Percentiles rank a stretch among this genome's conserved stretches.
Conservation (phyloP, 2,888 invertebrate species). For the Netelia virgata region DNA sequence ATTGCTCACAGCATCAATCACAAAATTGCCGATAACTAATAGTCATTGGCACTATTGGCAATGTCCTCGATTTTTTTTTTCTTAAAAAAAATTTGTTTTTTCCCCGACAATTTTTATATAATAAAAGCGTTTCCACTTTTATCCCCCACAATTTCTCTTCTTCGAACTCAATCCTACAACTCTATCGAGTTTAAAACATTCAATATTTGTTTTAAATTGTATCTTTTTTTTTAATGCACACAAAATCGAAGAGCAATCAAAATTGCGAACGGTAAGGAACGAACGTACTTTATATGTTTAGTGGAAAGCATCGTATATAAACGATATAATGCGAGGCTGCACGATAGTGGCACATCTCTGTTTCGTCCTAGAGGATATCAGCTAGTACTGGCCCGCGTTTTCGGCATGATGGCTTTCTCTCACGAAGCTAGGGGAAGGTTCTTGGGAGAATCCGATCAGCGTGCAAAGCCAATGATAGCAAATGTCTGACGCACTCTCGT, state of each 20-base stretch:
- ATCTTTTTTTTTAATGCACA: no score
- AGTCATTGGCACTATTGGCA: no score
- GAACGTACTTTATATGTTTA: not conserved
- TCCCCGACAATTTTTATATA: no score
- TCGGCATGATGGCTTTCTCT: slow-evolving; percentile 62
- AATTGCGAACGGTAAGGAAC: no score
- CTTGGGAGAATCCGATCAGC: slow-evolving; percentile 55
- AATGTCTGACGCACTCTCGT: slow-evolving; percentile 47
- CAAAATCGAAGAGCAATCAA: no score
- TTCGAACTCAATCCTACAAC: no score
- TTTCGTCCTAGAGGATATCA: slow-evolving; percentile 11
- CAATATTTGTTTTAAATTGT: no score
- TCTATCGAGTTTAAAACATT: no score
- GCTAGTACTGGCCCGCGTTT: slow-evolving; percentile 16
- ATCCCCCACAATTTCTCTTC: no score
- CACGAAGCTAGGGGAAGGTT: slow-evolving; percentile 26
- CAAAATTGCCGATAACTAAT: not conserved
- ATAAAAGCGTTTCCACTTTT: no score
- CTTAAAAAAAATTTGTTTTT: no score
- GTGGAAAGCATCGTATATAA: not conserved
- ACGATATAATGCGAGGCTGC: not conserved
- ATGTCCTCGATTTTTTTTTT: no score
- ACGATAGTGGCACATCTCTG: slow-evolving; percentile 10
- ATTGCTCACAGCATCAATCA: not conserved
- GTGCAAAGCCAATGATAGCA: slow-evolving; percentile 54